A percentile compares a stretch with the other conserved stretches of the same genome.
phyloP scores from a whole-genome alignment of 30 jellyfish, hydroid and myxozoan species.

The Sanderia malayensis region DNA sequence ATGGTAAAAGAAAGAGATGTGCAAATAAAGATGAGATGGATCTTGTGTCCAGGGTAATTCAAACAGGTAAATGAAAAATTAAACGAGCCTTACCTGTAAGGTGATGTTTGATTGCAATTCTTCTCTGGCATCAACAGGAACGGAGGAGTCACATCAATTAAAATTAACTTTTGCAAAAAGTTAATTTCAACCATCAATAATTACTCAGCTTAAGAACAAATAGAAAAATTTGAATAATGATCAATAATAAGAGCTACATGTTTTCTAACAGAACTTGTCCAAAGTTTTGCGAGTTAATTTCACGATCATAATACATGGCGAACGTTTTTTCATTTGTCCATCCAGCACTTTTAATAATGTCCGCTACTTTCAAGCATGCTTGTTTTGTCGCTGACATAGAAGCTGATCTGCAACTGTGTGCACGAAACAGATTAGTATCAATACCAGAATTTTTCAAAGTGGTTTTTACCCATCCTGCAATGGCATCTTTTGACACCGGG shows the following conservation, averaged over 20 bases:
- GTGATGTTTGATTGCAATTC: not conserved
- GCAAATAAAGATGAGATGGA: no score
- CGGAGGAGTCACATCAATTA: not conserved
- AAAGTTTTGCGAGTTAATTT: no score
- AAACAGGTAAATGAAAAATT: no score
- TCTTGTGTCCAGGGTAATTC: no score
- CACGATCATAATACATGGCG: no score
- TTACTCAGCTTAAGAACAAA: no score
- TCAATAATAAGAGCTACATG: no score
- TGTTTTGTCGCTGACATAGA: conserved; percentile 4
- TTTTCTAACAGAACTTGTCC: no score
- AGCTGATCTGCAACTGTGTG: conserved; percentile 35
- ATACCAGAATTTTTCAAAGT: conserved; percentile 19
- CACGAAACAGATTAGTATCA: not conserved
- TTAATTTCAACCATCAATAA: no score
- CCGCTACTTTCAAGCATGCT: not conserved
- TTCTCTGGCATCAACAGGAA: not conserved
- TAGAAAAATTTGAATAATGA: no score
- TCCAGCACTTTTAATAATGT: conserved; percentile 15
- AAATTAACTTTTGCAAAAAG: no score
- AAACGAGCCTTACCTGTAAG: not conserved
- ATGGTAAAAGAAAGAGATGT: no score
- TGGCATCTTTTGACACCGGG: not conserved
- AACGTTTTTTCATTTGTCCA: conserved; percentile 19
- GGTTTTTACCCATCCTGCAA: conserved; percentile 15